These are phyloP conservation scores for Stichopus chloronotus DNA, from an alignment of 35 echinoderm and acorn worm species.

Conservation along the genomic window DNA sequence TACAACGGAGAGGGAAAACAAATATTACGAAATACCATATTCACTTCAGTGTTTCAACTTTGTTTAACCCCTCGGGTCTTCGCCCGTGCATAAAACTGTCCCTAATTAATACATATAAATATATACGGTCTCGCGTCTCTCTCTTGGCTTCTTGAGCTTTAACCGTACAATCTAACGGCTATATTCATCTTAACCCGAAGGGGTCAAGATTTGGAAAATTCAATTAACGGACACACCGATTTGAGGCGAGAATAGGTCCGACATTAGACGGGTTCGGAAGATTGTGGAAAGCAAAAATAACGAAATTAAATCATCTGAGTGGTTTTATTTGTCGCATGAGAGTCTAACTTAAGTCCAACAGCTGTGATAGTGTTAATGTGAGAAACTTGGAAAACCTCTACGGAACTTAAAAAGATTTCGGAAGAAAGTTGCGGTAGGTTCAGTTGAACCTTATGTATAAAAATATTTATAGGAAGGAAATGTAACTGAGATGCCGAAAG, in stretches of 20 bases:
- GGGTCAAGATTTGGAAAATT: constrained; percentile 2
- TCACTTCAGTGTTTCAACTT: not conserved
- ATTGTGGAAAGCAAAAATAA: not conserved
- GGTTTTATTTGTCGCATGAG: not conserved
- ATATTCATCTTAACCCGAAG: constrained; percentile 11
- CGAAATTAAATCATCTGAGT: not conserved
- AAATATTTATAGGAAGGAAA: too few relatives aligned
- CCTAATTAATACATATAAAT: not conserved
- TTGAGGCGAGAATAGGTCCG: not conserved
- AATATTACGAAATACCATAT: too few relatives aligned
- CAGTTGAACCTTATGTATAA: too few relatives aligned
- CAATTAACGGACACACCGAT: constrained; percentile 1
- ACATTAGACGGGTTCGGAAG: not conserved
- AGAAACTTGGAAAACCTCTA: too few relatives aligned
- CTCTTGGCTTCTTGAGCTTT: not conserved
- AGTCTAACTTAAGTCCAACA: not conserved
- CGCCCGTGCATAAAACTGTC: not conserved
- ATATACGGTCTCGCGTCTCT: not conserved
- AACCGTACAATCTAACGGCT: not conserved
- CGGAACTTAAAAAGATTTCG: too few relatives aligned
- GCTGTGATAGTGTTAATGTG: too few relatives aligned
- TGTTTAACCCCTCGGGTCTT: not conserved
- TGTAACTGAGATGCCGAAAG: too few relatives aligned
- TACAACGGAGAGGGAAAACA: too few relatives aligned
- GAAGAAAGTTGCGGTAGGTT: too few relatives aligned